Percentiles rank a stretch among this genome's conserved stretches.
These are phyloP conservation scores for Cabera pusaria DNA, from an alignment of 2,888 invertebrate species.

Conservation along the genomic window DNA sequence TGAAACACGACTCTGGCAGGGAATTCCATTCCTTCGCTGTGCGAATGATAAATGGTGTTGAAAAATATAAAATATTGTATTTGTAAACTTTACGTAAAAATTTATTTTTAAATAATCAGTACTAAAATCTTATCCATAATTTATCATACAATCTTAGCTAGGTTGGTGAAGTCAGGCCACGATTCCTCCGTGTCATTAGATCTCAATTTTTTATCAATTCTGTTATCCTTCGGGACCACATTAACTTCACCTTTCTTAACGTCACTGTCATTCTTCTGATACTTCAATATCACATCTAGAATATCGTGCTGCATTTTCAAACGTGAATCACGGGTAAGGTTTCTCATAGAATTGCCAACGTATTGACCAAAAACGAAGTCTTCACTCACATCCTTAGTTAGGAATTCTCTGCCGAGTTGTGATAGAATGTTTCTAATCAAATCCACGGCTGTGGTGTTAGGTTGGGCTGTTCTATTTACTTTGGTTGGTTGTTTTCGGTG, in stretches of 20 bases:
- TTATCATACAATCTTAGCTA: constrained; percentile 65
- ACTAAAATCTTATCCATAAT: too few species aligned
- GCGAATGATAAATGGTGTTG: too few species aligned
- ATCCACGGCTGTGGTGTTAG: constrained; percentile 38
- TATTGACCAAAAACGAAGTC: constrained; percentile 77
- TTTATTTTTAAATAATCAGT: too few species aligned
- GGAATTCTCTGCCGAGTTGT: constrained; percentile 61
- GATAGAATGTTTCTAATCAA: constrained; percentile 59
- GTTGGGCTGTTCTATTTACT: constrained; percentile 27
- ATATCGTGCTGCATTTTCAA: constrained; percentile 69
- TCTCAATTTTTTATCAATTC: constrained; percentile 47
- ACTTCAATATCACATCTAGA: constrained; percentile 62
- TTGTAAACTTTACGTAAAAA: too few species aligned
- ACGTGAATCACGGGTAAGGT: constrained; percentile 54
- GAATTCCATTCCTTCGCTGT: too few species aligned
- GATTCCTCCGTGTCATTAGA: constrained; percentile 64
- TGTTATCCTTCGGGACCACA: constrained; percentile 24
- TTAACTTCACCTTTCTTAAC: constrained; percentile 26
- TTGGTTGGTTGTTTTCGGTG: constrained; percentile 40
- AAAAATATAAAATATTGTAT: too few species aligned
- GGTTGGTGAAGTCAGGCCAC: constrained; percentile 71
- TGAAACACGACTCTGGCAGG: too few species aligned
- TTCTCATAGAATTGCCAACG: constrained; percentile 64
- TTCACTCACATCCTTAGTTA: constrained; percentile 62
- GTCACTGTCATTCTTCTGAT: constrained; percentile 44